Evolutionary conservation across 2,113 vertebrate species (phyloP), one percentile per base, ranked within the genome.

Genomic region (Pan paniscus): DNA sequence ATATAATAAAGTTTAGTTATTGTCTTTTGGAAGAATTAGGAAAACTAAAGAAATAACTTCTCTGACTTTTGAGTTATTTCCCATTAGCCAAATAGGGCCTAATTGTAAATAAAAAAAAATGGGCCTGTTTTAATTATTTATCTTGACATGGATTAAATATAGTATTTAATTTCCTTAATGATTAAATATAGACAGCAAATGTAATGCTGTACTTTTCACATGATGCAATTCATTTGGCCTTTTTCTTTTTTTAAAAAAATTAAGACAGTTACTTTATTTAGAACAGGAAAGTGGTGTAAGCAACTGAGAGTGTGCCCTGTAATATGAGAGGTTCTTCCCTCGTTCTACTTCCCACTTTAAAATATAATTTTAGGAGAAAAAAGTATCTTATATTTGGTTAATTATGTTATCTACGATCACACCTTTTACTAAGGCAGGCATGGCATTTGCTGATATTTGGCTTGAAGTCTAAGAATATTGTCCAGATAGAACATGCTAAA

Each of bases 41-140:
- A 35, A 85, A 30, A 59, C 18, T 14, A 75, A 70, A 57, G 68
- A 75, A 86, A 90, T 57, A 70, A 22, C 30, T 38, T 80, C 81
- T 85, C 81, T 86, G 90, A 17, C 38, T 90, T 90, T 73, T 80
- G 52, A 82, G 25, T 89, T 43, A 75, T 82, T 93, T 93, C 12
- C 11, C 59, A n/a, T 72, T 50, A 75, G 27, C 22, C 75, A 76
- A 30, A 86, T 90, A 75, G 87, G 86, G 92, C 18, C 40, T 67
- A 82, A 30, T 88, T 46, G 40, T 23, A 88, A 64, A 46, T 78
- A 82, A 80, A 75, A 80, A 75, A 82, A 64, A 78, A 55, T 55
- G 61, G 67, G 40, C 32, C 32, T 48, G 23, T 75, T 75, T 18
- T 82, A 76, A 25, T 73, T 92, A 38, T 75, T 76, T 40, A 59